These are phyloP conservation scores for Papilio elwesi DNA, from an alignment of 2,888 invertebrate genomes.

Conservation along the genomic window DNA sequence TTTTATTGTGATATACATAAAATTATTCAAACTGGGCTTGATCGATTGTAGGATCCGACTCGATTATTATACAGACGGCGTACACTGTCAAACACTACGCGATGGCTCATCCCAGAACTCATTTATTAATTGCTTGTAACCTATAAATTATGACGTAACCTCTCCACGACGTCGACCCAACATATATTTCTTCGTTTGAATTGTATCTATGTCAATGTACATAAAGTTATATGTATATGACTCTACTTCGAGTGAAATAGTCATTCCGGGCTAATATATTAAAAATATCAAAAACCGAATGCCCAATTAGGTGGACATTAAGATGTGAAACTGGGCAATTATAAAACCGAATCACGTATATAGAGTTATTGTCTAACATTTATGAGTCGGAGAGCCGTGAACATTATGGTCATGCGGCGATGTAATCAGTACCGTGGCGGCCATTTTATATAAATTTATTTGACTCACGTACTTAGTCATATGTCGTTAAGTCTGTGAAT, in stretches of 20 bases:
- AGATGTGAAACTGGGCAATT: constrained; percentile 59
- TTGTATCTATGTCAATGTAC: neutral
- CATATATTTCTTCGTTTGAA: neutral
- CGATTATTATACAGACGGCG: constrained; percentile 33
- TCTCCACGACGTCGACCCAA: neutral
- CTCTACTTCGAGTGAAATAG: constrained; percentile 30
- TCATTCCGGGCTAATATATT: constrained; percentile 40
- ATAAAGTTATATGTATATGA: neutral
- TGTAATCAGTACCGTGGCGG: constrained; percentile 68
- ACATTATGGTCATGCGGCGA: constrained; percentile 73
- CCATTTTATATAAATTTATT: constrained; percentile 70
- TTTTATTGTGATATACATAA: constrained; percentile 16
- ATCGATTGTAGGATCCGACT: constrained; percentile 32
- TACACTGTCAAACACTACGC: constrained; percentile 25
- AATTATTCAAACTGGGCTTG: constrained; percentile 30
- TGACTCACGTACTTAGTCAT: constrained; percentile 78
- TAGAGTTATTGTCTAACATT: constrained; percentile 75
- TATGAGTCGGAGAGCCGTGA: constrained; percentile 61
- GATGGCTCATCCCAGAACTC: constrained; percentile 25
- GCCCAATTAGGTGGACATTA: constrained; percentile 57
- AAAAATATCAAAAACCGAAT: constrained; percentile 46
- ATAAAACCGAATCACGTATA: constrained; percentile 74
- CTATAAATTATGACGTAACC: constrained; percentile 14
- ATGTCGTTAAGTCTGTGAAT: constrained; percentile 69
- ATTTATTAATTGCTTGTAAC: constrained; percentile 23